phyloP scores from a whole-genome alignment of 2,888 invertebrate species.

The Piscicola geometra region DNA sequence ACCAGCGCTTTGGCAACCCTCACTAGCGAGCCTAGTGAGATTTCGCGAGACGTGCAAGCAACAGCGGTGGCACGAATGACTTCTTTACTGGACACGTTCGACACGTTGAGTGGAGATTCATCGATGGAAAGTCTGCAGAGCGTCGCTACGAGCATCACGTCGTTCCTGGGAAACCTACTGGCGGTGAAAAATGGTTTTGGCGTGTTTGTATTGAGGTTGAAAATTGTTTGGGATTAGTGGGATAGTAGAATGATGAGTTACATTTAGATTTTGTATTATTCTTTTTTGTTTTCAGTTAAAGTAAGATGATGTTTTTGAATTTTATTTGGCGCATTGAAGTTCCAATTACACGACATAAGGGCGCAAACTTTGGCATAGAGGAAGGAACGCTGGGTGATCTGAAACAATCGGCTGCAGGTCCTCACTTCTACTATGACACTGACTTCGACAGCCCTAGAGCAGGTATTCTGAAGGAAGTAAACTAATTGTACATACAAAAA shows the following conservation, averaged over 20 bases:
- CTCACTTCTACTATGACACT: neutral
- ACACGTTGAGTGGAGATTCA: neutral
- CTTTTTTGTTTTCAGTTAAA: no score
- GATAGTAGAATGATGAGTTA: no score
- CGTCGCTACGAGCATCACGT: neutral
- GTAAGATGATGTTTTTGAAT: neutral
- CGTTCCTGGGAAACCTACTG: constrained; percentile 4
- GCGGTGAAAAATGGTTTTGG: neutral
- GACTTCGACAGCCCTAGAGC: neutral
- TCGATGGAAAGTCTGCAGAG: neutral
- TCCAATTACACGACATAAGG: neutral
- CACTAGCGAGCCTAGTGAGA: neutral
- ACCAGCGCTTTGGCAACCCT: neutral
- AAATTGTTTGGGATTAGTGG: neutral
- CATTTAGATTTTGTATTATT: no score
- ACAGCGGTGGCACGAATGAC: neutral
- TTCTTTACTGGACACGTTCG: neutral
- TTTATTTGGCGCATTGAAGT: neutral
- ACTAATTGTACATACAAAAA: no score
- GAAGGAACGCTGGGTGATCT: neutral
- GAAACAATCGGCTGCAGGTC: neutral
- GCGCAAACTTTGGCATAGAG: constrained; percentile 3
- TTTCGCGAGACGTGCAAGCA: constrained; percentile 1
- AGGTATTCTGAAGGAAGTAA: neutral
- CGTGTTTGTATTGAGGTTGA: no score